Base-by-base conservation (phyloP, 2,113 vertebrate species). In the Rissa tridactyla region DNA sequence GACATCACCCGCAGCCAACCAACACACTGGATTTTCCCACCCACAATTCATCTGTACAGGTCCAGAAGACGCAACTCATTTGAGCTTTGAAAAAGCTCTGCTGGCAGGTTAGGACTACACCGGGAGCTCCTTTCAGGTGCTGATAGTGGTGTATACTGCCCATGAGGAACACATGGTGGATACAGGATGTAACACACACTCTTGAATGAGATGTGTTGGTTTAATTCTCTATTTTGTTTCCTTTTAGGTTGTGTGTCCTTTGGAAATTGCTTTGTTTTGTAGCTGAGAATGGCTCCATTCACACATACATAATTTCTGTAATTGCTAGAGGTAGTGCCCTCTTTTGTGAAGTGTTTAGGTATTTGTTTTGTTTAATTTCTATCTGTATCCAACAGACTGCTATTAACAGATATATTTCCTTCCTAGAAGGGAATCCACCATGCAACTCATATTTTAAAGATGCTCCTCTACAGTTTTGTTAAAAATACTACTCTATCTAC, bases 131-230 rank as follows among this genome's bases (percentile, higher is more conserved):
- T 34, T 52, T 54, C 9, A 47, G 72, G 34, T 15, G 10, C 14
- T 21, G 4, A 11, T 36, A 55, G 47, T 2, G 27, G 6, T 7
- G 13, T 5, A 11, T 13, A 8, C n/a, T 30, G 30, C 23, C 72
- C 25, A 2, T 1, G 14, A 82, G 51, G 27, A 70, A 64, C 29
- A 62, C 15, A 34, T 0, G 29, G 34, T 1, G 6, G 17, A 11
- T 13, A 42, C 16, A 6, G 15, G 13, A 10, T 19, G 18, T 5
- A 55, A 62, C 40, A 51, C 23, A 20, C 20, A 5, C 47, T 64
- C 36, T 6, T 17, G 52, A 47, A 52, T 3, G 7, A 71, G 26
- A 14, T 57, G 9, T 6, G 40, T 21, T 60, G 57, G 5, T 10
- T 62, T 71, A 29, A 40, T 26, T 40, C 38, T 40, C 38, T 27